These are phyloP conservation scores for Drosophila peninsularis DNA, from an alignment of 2,888 invertebrate genomes.

Conservation along the genomic window DNA sequence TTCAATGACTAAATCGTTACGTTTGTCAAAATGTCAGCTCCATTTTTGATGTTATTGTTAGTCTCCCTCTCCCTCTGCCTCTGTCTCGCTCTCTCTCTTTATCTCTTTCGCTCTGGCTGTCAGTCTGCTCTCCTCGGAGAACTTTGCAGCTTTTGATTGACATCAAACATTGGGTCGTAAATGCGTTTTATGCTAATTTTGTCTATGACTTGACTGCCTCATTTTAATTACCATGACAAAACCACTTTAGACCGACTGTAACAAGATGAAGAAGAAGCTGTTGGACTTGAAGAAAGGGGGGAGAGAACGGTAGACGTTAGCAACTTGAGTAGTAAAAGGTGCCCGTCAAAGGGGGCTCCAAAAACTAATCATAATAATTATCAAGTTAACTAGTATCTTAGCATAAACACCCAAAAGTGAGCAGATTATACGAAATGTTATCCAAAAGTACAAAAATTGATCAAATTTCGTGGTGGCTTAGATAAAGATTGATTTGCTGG, in stretches of 20 bases:
- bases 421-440: not conserved
- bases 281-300: not conserved
- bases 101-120: constrained; percentile 2
- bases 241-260: constrained; percentile 44
- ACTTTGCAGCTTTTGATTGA: constrained; percentile 78
- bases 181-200: constrained; percentile 80
- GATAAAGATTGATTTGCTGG: not conserved
- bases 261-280: constrained; percentile 1
- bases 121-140: constrained; percentile 32
- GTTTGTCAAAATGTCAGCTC: constrained; percentile 75
- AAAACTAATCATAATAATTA: not conserved
- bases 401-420: not conserved
- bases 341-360: no score
- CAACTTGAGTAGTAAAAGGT: not conserved
- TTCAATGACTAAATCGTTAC: constrained; percentile 62
- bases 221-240: constrained; percentile 71
- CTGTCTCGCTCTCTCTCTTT: not conserved
- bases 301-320: not conserved
- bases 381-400: not conserved
- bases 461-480: no score
- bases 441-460: no score
- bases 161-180: constrained; percentile 79
- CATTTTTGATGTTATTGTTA: constrained; percentile 43
- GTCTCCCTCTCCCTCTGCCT: constrained; percentile 4
- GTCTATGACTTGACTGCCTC: constrained; percentile 58